A percentile compares a stretch with the other conserved stretches of the same genome.
phyloP scores from a whole-genome alignment of 2,113 vertebrate species.

The Herpailurus yagouaroundi region DNA sequence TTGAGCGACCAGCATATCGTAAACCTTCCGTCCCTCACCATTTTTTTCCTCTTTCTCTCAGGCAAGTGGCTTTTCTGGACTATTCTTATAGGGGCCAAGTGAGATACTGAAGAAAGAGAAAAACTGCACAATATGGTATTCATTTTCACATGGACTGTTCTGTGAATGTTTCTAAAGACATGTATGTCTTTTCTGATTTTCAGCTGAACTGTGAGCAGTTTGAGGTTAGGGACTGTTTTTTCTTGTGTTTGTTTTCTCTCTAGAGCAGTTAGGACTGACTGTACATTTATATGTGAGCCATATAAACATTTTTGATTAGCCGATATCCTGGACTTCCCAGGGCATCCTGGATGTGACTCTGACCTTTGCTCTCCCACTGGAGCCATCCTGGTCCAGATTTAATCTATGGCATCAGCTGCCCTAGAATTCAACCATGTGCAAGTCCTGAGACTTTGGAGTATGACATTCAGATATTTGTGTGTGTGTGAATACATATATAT shows the following conservation, averaged over 20 bases:
- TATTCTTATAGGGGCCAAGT: neutral
- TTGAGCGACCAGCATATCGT: neutral
- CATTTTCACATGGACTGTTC: neutral
- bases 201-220: neutral
- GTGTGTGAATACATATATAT: neutral
- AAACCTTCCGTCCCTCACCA: neutral
- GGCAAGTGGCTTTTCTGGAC: neutral
- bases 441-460: neutral
- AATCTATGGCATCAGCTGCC: neutral
- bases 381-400: neutral
- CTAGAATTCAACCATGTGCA: neutral
- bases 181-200: neutral
- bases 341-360: neutral
- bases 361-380: neutral
- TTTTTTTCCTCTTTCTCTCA: neutral
- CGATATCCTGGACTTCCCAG: neutral
- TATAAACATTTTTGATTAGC: constrained; percentile 1
- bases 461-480: neutral
- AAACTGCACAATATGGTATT: neutral
- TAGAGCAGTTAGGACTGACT: neutral
- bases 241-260: neutral
- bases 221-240: neutral
- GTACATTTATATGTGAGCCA: neutral
- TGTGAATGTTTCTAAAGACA: neutral
- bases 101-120: constrained; percentile 7